Conservation (phyloP, 2,113 vertebrate species). For the Poeciliopsis turrubarensis region DNA sequence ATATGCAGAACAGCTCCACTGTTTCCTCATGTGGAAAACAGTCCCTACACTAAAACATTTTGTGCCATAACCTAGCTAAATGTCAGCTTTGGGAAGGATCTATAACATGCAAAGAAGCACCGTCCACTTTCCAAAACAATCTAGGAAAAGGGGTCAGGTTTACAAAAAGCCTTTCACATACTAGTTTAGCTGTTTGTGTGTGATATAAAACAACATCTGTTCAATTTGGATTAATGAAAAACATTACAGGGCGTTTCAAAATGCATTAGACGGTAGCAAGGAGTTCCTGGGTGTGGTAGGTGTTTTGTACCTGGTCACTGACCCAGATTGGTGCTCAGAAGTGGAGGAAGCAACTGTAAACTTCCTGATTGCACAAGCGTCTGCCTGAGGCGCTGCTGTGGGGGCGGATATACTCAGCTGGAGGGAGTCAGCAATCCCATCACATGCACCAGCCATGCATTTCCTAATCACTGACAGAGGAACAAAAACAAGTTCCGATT, state of each 20-base stretch:
- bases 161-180: background rate
- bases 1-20: no score
- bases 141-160: background rate
- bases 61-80: background rate
- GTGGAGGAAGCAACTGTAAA: slow-evolving; percentile 23
- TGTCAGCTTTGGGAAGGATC: background rate
- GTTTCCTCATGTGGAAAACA: background rate
- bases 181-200: background rate
- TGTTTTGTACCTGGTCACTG: slow-evolving; percentile 11
- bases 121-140: background rate
- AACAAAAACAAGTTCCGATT: slow-evolving; percentile 30
- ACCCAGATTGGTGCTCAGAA: slow-evolving; percentile 6
- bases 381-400: slow-evolving; percentile 37
- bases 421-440: slow-evolving; percentile 41
- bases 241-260: background rate
- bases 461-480: slow-evolving; percentile 52
- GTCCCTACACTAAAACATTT: background rate
- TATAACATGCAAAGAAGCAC: background rate
- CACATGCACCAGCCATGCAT: slow-evolving; percentile 60
- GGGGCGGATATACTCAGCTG: slow-evolving; percentile 23
- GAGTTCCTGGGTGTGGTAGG: background rate
- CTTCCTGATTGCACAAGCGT: slow-evolving; percentile 8
- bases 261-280: background rate
- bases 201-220: background rate
- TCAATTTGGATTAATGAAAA: background rate